Percentiles rank a stretch among this genome's conserved stretches.
These are phyloP conservation scores for Pegoplata infirma DNA, from an alignment of 2,888 invertebrate species.

Conservation along the genomic window DNA sequence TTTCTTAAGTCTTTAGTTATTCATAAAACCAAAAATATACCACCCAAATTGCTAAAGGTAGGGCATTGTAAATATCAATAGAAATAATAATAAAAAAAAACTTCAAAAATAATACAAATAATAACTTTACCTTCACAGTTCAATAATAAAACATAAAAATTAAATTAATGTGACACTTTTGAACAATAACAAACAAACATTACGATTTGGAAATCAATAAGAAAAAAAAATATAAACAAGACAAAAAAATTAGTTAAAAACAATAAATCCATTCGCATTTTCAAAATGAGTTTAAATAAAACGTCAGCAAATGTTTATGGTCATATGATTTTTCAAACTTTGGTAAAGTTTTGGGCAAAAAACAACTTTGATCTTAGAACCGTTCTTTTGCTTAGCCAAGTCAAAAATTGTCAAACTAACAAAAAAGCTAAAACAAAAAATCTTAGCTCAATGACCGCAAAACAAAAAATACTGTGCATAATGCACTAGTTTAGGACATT, in stretches of 20 bases:
- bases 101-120: background rate
- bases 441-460: slow-evolving; percentile 54
- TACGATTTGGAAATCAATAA: slow-evolving; percentile 42
- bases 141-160: slow-evolving; percentile 58
- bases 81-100: background rate
- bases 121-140: slow-evolving; percentile 50
- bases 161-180: slow-evolving; percentile 63
- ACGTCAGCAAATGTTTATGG: slow-evolving; percentile 57
- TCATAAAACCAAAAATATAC: too few species aligned
- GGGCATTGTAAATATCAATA: background rate
- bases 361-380: slow-evolving; percentile 53
- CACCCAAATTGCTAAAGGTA: background rate
- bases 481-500: slow-evolving; percentile 31
- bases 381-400: slow-evolving; percentile 57
- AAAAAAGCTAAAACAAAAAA: background rate
- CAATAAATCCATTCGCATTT: slow-evolving; percentile 55
- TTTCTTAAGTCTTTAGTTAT: too few species aligned
- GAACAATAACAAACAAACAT: slow-evolving; percentile 58
- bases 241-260: slow-evolving; percentile 19
- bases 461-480: slow-evolving; percentile 26
- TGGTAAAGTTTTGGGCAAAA: slow-evolving; percentile 14
- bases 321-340: slow-evolving; percentile 22
- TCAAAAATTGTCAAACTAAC: slow-evolving; percentile 26
- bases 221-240: slow-evolving; percentile 33
- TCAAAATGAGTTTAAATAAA: slow-evolving; percentile 52